Conservation (phyloP, 2,797 vertebrate species). For the Thalassophryne amazonica region DNA sequence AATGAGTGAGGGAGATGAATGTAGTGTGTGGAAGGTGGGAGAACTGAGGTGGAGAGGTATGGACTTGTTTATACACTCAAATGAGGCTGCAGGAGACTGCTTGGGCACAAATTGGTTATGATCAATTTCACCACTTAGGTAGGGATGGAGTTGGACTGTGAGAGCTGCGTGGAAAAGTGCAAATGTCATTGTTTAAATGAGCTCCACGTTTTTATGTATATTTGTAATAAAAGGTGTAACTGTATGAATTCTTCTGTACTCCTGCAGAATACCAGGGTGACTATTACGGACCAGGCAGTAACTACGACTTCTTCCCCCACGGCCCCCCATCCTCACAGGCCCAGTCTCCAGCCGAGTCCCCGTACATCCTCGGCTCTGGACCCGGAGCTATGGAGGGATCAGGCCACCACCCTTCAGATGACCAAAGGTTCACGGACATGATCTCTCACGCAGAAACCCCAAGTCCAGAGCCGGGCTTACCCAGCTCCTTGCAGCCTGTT, state of each 20-base stretch:
- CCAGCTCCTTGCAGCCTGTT: conserved; percentile 88
- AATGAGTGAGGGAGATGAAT: conserved; percentile 55
- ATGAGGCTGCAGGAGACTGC: conserved; percentile 55
- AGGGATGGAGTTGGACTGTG: too few relatives aligned
- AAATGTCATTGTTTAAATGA: not conserved
- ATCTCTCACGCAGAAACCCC: conserved; percentile 95
- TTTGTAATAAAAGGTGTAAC: conserved; percentile 22
- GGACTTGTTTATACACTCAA: conserved; percentile 69
- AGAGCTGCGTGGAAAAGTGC: conserved; percentile 4
- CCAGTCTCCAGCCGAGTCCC: conserved; percentile 92
- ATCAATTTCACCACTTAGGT: conserved; percentile 61
- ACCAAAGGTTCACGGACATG: conserved; percentile 99
- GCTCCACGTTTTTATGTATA: not conserved
- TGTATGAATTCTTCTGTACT: not conserved
- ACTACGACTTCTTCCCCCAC: conserved; percentile 98
- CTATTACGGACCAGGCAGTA: conserved; percentile 94
- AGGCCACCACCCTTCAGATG: conserved; percentile 89
- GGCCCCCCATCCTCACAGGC: conserved; percentile 96
- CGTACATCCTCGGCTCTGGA: conserved; percentile 89
- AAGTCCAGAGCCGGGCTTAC: conserved; percentile 91
- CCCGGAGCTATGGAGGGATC: conserved; percentile 88
- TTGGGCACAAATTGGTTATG: conserved; percentile 62
- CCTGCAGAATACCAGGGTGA: conserved; percentile 95
- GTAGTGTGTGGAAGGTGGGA: conserved; percentile 46
- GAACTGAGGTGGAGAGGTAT: conserved; percentile 59